Percentiles rank a stretch among this genome's conserved stretches.
Evolutionary conservation across 2,113 vertebrate genomes (phyloP).

Genomic region (Neolamprologus variostigma): DNA sequence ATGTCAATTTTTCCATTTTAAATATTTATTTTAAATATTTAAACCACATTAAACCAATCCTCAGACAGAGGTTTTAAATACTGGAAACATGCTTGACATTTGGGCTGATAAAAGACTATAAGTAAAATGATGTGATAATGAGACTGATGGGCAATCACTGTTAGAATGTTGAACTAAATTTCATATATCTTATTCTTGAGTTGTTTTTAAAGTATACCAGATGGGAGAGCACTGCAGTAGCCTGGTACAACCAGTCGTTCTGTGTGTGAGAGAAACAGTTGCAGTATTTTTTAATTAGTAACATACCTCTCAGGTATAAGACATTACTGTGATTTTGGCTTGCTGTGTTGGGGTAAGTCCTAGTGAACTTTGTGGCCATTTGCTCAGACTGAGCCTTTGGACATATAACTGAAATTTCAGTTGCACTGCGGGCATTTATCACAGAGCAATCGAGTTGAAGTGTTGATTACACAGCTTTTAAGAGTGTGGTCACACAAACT

Average conservation of each 20-base stretch:
- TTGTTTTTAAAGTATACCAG: not conserved
- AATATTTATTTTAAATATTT: not conserved
- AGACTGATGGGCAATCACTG: not conserved
- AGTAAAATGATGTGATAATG: not conserved
- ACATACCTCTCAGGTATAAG: not conserved
- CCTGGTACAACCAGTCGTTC: not conserved
- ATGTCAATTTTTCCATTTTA: not conserved
- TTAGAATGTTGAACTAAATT: not conserved
- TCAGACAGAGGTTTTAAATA: not conserved
- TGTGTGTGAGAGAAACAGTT: not conserved
- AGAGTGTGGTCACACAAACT: not conserved
- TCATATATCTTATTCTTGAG: not conserved
- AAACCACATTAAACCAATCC: not conserved
- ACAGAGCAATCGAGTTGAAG: not conserved
- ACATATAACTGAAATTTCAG: not conserved
- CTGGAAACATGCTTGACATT: not conserved
- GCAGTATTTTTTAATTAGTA: not conserved
- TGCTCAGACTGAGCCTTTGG: not conserved
- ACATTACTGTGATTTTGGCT: not conserved
- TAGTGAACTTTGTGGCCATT: not conserved
- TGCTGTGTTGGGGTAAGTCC: not conserved
- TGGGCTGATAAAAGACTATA: rapidly evolving
- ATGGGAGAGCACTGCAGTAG: not conserved
- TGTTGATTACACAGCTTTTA: constrained; percentile 8
- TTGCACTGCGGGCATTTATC: not conserved